Evolutionary conservation across 2,888 invertebrate species (phyloP), one percentile per base, ranked within the genome.

Genomic region (Anoncus sp.): DNA sequence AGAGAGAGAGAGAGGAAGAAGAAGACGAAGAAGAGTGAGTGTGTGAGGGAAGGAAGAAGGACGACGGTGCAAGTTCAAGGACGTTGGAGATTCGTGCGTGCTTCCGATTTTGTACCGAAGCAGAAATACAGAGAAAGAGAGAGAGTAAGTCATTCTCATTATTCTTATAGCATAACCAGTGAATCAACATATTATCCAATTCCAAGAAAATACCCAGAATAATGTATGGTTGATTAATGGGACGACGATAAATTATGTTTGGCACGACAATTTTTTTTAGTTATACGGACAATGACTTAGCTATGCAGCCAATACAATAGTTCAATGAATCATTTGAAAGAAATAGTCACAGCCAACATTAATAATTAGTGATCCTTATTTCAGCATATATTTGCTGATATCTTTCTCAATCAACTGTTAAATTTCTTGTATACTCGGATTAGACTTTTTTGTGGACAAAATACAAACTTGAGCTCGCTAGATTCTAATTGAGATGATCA

Each of bases 1-100:
- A 55, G 60, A 47, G 24, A 27, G 22, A 12, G 1, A 27, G 16
- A 12, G 10, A 66, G 31, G 31, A 31, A 24, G 47, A 51, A 27
- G 22, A 31, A 35, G 24, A 27, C n/a, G 22, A 22, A 35, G 27
- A 22, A 60, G 70, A 70, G 70, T 65, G 73, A 53, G 62, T 74
- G 73, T 53, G 77, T 60, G 57, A 38, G 20, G 43, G 27, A 59
- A 18, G 27, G 51, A 18, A n/a, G 45, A 62, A 62, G 45, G 40
- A 63, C 27, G 31, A 5, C 12, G 16, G 55, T 49, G 66, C 59
- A 27, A 70, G 69, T 53, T 79, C 63, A 65, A 72, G 53, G 55
- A 76, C 69, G 45, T 62, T 72, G 27, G 55, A 43, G 66, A 45
- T 24, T 65, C 69, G 73, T 62, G 65, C 45, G 71, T 35, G 75